Base-by-base conservation (phyloP, 2,113 vertebrate species). In the Gnathonemus echidnorhynchus region DNA sequence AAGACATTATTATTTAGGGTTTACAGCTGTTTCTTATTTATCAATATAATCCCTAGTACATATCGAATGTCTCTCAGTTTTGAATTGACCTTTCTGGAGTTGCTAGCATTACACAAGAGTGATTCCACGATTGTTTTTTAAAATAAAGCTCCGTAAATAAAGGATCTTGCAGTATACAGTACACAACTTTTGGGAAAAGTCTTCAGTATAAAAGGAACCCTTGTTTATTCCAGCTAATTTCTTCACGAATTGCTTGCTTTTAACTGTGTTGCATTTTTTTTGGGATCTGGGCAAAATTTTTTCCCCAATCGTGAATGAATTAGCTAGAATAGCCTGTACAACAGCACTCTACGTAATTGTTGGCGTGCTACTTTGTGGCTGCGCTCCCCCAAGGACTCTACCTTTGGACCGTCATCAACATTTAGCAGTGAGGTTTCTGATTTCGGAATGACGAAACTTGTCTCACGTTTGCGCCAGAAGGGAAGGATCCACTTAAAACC, bases 181-280 rank as follows among this genome's bases (percentile, higher is more conserved):
- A 70, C 90, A 92, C 86, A 91, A 90, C 88, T 86, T 77, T 80
- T 90, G 92, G 84, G 90, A 89, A 93, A 92, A 93, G 90, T 85
- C 87, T 92, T 88, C 88, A 87, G 91, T 93, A 93, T 91, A 88
- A 93, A 94, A 92, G 89, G 91, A 92, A 89, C 50, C 31, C 50
- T 56, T 39, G 45, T 46, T 53, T 50, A 35, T 35, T n/a, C 21
- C 27, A 50, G n/a, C 49, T 53, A 77, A 6, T 77, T 77, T 77
- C 74, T 42, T 80, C 35, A 7, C 5, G 0, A 19, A 80, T 42
- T 80, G 13, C 35, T 42, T 80, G 35, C 74, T 42, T 80, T 42
- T 39, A 42, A 80, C 39, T 19, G 13, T 80, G 35, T 19, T 35
- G 70, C 13, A 39, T 80, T 80, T 80, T 39, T 77, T 50, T 31